Base-by-base conservation (phyloP, 2,113 vertebrate genomes). In the Labeo rohita region DNA sequence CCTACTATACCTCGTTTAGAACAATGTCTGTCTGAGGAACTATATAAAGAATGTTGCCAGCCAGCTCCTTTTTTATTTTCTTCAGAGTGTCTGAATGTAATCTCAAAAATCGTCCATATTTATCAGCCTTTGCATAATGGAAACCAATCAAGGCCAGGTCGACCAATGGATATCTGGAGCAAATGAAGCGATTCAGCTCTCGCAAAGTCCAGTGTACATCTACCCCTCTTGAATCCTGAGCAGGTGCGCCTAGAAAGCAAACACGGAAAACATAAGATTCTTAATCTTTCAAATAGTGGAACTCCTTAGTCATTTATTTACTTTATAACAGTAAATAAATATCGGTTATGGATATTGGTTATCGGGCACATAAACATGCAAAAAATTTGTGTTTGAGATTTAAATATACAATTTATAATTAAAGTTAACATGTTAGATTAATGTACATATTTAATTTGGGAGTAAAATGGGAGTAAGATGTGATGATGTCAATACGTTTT, bases 91-190 rank as follows among this genome's bases (percentile, higher is more conserved):
- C n/a, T 39, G 3, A 1, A 23, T 47, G 18, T 23, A 80, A 45
- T 63, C 21, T n/a, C 36, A 39, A 47, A 80, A 80, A 56, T 63
- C 39, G 61, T 47, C 78, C 78, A 15, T 8, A 11, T 28, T 80
- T 80, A 47, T 70, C 52, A 15, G 75, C 18, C 75, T 70, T 80
- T 0, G 34, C 39, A 4, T 43, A 39, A 80, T 7, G 18, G 56
- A 80, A 80, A 63, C 78, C 78, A 36, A 56, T 78, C 11, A 4
- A 21, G 61, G 45, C 39, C 18, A 80, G 78, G 8, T 45, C 2
- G 11, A 80, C 56, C 39, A 45, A 63, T 3, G 78, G 78, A 80
- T 80, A 80, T 2, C 54, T 80, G 78, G 78, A 80, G 78, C 78
- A 80, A 63, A 80, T 80, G 21, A 80, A 80, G 11, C 0, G 34